A percentile compares a stretch with the other conserved stretches of the same genome.
phyloP scores from a whole-genome alignment of 2,888 invertebrate genomes.

The Machimus rusticus region DNA sequence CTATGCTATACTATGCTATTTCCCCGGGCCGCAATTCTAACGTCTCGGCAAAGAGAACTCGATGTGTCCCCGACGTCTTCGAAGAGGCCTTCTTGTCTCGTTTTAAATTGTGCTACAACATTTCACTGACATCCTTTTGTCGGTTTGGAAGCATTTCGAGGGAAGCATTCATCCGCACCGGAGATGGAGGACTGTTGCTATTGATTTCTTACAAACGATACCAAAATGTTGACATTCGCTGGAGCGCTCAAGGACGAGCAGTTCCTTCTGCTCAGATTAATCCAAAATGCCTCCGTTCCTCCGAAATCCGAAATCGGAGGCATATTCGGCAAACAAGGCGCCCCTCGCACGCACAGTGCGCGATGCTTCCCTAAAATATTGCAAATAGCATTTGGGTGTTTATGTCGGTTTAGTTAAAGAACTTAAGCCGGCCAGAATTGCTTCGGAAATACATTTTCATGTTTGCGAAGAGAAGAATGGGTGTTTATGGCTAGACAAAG shows the following conservation, averaged over 20 bases:
- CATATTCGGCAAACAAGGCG: background rate
- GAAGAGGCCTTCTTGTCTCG: background rate
- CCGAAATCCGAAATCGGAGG: background rate
- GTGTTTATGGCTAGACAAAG: background rate
- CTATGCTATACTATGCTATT: background rate
- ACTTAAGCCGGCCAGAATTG: background rate
- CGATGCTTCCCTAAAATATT: background rate
- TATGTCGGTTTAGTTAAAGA: background rate
- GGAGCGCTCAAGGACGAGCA: background rate
- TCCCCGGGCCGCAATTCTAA: background rate
- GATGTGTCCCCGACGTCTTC: background rate
- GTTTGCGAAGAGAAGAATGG: background rate
- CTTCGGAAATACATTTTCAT: background rate
- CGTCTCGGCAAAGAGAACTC: background rate
- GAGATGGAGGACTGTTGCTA: background rate
- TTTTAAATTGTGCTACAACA: background rate
- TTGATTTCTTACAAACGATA: background rate
- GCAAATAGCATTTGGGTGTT: background rate
- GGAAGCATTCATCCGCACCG: background rate
- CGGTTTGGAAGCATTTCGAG: background rate
- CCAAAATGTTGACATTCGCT: background rate
- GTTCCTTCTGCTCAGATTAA: background rate
- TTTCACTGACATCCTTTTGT: background rate
- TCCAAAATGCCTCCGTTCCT: background rate
- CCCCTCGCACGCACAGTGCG: background rate